Conservation (phyloP, 2,888 invertebrate species). For the Lapara coniferarum region DNA sequence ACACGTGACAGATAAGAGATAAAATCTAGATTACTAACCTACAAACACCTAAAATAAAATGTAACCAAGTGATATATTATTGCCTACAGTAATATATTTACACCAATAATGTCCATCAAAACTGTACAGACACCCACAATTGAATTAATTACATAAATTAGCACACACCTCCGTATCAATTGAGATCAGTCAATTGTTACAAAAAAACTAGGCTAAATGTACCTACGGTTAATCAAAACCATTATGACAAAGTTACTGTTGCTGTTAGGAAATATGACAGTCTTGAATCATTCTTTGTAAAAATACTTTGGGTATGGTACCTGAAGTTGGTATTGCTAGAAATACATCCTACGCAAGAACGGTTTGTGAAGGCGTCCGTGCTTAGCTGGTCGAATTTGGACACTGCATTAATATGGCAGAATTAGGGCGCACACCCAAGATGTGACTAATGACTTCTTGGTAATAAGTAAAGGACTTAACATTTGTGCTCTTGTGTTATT, state of each 20-base stretch:
- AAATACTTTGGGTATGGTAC: neutral
- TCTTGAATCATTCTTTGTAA: neutral
- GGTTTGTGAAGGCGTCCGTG: constrained; percentile 18
- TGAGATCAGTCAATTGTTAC: constrained; percentile 25
- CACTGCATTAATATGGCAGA: constrained; percentile 59
- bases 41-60: neutral
- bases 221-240: constrained; percentile 25
- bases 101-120: neutral
- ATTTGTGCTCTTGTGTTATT: constrained; percentile 33
- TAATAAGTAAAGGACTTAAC: constrained; percentile 41
- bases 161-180: constrained; percentile 16
- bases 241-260: constrained; percentile 27
- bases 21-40: constrained; percentile 8
- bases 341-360: constrained; percentile 46
- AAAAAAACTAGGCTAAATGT: constrained; percentile 25
- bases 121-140: constrained; percentile 14
- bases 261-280: neutral
- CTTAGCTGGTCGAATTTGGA: constrained; percentile 52
- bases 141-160: constrained; percentile 19
- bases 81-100: neutral
- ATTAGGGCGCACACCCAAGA: constrained; percentile 62
- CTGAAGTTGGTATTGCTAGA: constrained; percentile 30
- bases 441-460: constrained; percentile 49
- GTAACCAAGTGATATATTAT: neutral
- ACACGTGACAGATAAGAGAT: constrained; percentile 3